Evolutionary conservation across 2,113 vertebrate genomes (phyloP).

Genomic region (Macquaria ambigua): DNA sequence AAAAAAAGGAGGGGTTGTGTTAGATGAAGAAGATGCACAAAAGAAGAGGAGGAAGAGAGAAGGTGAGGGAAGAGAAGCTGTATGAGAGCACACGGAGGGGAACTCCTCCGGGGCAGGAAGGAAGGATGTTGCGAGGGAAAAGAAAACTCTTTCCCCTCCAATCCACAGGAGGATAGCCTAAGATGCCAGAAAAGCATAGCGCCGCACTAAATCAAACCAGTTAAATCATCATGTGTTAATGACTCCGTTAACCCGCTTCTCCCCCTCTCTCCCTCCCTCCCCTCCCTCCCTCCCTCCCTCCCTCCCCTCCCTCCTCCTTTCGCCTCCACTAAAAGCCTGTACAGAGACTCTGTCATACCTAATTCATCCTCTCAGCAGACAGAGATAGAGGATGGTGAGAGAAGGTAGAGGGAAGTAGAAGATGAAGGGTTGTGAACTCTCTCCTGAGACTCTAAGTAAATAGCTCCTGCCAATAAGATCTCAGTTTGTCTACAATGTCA

Average conservation of each 20-base stretch:
- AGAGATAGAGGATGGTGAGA: conserved; percentile 44
- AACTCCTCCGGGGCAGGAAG: conserved; percentile 70
- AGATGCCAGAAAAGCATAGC: conserved; percentile 70
- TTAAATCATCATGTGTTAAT: conserved; percentile 80
- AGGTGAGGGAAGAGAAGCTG: conserved; percentile 36
- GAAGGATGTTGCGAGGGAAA: conserved; percentile 68
- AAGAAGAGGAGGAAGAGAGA: conserved; percentile 25
- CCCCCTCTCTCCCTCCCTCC: conserved; percentile 26
- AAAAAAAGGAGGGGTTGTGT: conserved; percentile 15
- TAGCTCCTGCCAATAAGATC: conserved; percentile 50
- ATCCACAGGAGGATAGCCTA: conserved; percentile 61
- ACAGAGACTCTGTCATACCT: conserved; percentile 71
- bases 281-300: conserved; percentile 17
- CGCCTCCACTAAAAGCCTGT: conserved; percentile 68
- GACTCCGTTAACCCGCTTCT: conserved; percentile 71
- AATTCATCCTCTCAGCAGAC: conserved; percentile 74
- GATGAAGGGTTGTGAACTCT: conserved; percentile 38
- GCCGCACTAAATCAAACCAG: conserved; percentile 76
- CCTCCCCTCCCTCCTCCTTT: conserved; percentile 39
- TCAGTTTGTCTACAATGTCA: conserved; percentile 30
- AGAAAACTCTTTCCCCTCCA: conserved; percentile 71
- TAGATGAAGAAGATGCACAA: conserved; percentile 12
- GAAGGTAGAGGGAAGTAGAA: conserved; percentile 18
- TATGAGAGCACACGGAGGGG: conserved; percentile 29
- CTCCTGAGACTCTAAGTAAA: conserved; percentile 59